These are phyloP conservation scores for Scyliorhinus canicula DNA, from an alignment of 2,797 vertebrate species.

Conservation along the genomic window DNA sequence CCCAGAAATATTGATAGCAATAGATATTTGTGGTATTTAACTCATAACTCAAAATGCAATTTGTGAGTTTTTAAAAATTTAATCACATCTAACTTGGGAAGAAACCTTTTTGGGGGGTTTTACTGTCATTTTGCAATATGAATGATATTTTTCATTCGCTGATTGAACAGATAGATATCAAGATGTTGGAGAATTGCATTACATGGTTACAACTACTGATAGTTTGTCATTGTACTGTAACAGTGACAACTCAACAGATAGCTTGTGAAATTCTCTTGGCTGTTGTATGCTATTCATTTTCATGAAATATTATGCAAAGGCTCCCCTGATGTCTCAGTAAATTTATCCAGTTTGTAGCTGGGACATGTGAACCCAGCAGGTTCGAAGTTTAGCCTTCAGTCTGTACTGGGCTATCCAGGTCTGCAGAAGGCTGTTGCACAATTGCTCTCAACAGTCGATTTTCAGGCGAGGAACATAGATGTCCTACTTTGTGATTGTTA, in stretches of 20 bases:
- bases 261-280: background rate
- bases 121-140: background rate
- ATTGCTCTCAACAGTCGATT: background rate
- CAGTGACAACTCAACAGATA: background rate
- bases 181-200: background rate
- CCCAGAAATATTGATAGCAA: background rate
- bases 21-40: background rate
- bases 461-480: background rate
- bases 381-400: background rate
- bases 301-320: background rate
- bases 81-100: background rate
- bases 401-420: background rate
- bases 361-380: too few relatives aligned
- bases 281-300: background rate
- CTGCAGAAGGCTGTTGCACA: background rate
- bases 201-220: background rate
- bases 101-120: background rate
- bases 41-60: background rate
- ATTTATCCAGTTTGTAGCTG: background rate
- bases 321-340: background rate
- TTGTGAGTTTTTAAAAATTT: background rate
- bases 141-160: background rate
- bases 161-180: background rate
- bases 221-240: background rate
- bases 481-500: background rate